phyloP scores from a whole-genome alignment of 2,888 invertebrate genomes.

The Nemoura dubitans region DNA sequence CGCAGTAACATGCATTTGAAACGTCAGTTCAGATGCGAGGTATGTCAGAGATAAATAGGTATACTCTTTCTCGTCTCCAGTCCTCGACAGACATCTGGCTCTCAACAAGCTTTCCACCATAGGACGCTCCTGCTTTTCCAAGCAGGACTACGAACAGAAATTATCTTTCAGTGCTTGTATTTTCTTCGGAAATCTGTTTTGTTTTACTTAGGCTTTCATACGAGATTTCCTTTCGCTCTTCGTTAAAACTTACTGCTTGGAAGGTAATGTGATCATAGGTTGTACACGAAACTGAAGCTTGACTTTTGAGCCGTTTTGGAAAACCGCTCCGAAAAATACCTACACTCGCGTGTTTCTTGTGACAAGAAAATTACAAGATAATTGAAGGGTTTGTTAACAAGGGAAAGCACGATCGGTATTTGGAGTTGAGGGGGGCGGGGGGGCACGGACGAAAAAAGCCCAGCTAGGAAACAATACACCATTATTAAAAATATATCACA shows the following conservation, averaged over 20 bases:
- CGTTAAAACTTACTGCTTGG: background rate
- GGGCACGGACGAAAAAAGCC: background rate
- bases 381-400: too few species aligned
- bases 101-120: background rate
- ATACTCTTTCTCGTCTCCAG: constrained; percentile 8
- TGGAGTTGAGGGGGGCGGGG: too few species aligned
- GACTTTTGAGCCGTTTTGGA: background rate
- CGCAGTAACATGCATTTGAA: constrained; percentile 13
- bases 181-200: constrained; percentile 18
- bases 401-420: too few species aligned
- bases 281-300: background rate
- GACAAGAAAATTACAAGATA: too few species aligned
- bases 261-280: background rate
- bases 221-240: background rate
- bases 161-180: background rate
- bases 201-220: background rate
- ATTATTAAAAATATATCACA: background rate
- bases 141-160: background rate
- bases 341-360: too few species aligned
- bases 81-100: background rate
- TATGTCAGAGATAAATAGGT: constrained; percentile 30
- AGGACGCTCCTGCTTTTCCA: background rate
- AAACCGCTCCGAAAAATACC: background rate
- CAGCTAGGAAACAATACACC: background rate
- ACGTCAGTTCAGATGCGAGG: background rate